A percentile compares a stretch with the other conserved stretches of the same genome.
phyloP scores from a whole-genome alignment of 2,797 vertebrate genomes.

The Melanotaenia pygmaea region DNA sequence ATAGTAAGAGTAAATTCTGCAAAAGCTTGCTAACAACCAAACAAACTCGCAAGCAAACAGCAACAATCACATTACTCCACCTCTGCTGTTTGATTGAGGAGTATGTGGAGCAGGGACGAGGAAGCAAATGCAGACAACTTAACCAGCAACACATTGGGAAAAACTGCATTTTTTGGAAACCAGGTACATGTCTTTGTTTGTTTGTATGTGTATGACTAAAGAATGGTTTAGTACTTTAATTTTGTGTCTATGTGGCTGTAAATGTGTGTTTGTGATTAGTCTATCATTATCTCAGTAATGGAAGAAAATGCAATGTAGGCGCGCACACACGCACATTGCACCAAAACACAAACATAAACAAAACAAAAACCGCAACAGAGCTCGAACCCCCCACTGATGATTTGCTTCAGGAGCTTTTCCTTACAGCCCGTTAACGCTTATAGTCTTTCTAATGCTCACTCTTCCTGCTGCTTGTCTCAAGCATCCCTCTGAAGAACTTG shows the following conservation, averaged over 20 bases:
- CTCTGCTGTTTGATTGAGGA: not conserved
- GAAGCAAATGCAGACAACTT: constrained; percentile 25
- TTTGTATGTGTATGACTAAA: constrained; percentile 17
- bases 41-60: no score
- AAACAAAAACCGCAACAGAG: constrained; percentile 8
- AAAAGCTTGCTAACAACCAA: no score
- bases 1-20: not conserved
- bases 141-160: constrained; percentile 29
- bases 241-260: constrained; percentile 17
- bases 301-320: constrained; percentile 63
- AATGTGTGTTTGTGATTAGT: constrained; percentile 66
- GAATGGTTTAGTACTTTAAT: constrained; percentile 15
- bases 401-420: constrained; percentile 40
- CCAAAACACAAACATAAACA: constrained; percentile 24
- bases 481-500: constrained; percentile 27
- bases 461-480: constrained; percentile 20
- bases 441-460: constrained; percentile 14
- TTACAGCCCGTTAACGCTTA: constrained; percentile 29
- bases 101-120: constrained; percentile 8
- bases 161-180: constrained; percentile 48
- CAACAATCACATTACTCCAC: not conserved
- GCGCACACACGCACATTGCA: constrained; percentile 11
- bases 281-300: constrained; percentile 55
- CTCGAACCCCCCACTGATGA: constrained; percentile 41
- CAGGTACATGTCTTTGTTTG: constrained; percentile 64